These are phyloP conservation scores for Drosophila ogumai DNA, from an alignment of 1,140 invertebrate species.

Conservation along the genomic window DNA sequence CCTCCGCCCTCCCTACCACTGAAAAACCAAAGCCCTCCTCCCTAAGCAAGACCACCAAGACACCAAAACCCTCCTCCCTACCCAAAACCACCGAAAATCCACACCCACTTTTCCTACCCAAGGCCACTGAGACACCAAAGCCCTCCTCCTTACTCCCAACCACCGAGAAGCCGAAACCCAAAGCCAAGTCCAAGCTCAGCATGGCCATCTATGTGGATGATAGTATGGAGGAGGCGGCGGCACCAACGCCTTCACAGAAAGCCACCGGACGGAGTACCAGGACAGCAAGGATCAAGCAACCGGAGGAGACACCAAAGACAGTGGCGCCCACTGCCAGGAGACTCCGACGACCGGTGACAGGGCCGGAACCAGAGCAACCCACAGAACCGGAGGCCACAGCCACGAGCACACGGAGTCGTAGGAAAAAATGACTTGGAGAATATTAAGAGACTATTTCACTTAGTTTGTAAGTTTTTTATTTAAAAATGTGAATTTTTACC, in stretches of 20 bases:
- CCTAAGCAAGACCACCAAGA: constrained; percentile 2
- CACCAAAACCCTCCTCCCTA: constrained; percentile 9
- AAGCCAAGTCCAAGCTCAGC: not conserved
- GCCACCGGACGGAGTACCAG: constrained; percentile 1
- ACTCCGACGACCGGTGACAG: not conserved
- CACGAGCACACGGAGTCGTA: constrained; percentile 30
- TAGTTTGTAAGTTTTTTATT: constrained; percentile 25
- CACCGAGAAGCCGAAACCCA: not conserved
- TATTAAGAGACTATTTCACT: not conserved
- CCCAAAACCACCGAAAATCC: constrained; percentile 5
- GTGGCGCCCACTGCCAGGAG: not conserved
- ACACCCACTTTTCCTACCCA: not conserved
- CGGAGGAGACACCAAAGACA: constrained; percentile 35
- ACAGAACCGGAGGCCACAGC: constrained; percentile 4
- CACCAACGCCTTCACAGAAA: not conserved
- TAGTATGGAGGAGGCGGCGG: not conserved
- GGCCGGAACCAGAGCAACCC: not conserved
- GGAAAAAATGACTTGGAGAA: constrained; percentile 25
- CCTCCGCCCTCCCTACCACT: too few relatives aligned
- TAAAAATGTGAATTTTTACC: not conserved
- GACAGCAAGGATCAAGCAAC: not conserved
- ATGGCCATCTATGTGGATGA: not conserved
- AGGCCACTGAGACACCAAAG: not conserved
- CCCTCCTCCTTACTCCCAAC: not conserved
- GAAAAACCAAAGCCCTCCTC: constrained; percentile 8